Evolutionary conservation across 2,113 vertebrate species (phyloP), one percentile per base, ranked within the genome.

Genomic region (Pituophis catenifer): DNA sequence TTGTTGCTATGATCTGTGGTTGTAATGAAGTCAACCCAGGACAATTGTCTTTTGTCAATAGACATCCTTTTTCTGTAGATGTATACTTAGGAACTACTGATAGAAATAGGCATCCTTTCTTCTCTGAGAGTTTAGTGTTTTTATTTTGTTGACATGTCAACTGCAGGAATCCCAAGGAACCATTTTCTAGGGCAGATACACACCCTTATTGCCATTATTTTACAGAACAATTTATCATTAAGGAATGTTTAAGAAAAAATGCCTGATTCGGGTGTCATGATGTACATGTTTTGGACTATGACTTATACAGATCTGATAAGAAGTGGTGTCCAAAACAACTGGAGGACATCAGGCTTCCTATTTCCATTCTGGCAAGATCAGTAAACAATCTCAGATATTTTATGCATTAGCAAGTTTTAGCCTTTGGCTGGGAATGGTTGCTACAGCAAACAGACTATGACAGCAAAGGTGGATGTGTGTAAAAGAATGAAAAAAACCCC

Each of bases 301-400:
- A 44, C 75, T 81, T 8, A 8, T 17, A 81, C 33, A 81, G 33
- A 81, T 81, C 75, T 81, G 75, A 81, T 44, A 44, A 44, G 75
- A 81, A 21, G 8, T 44, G 33, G 3, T 38, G 21, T 38, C 50
- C 59, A 65, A 29, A 65, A 88, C 65, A 58, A n/a, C 85, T 3
- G 2, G 9, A 11, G 12, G 17, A 19, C 54, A 12, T 24, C 29
- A 55, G 19, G 86, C 0, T 33, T 12, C 21, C 54, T 24, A 21
- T 53, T 88, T 70, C 52, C 19, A 65, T 92, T 29, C 29, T 75
- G 90, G 90, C 44, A 8, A 93, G 65, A 91, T 90, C 44, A 52
- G 92, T 93, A 93, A 90, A 57, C 57, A 91, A 91, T 12, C 48
- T 26, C 33, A 81, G 33, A 81, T 81, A 38, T 81, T 81, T 19